These are phyloP conservation scores for Kuschelorhynchus macadamiae DNA, from an alignment of 2,888 invertebrate species.

Conservation along the genomic window DNA sequence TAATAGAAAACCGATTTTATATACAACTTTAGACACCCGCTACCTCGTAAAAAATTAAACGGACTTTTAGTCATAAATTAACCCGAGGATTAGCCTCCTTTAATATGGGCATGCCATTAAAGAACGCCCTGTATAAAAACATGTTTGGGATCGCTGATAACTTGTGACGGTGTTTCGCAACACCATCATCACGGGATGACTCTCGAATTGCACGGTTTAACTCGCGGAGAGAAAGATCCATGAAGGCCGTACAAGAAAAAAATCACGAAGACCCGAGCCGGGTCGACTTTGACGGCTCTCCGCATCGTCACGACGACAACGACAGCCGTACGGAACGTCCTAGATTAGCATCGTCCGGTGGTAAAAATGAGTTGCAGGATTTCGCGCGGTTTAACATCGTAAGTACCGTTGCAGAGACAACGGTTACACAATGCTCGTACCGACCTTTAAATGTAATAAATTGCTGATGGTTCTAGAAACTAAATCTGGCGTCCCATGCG, in stretches of 20 bases:
- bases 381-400: conserved; percentile 15
- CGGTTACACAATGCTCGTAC: too few species aligned
- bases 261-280: conserved; percentile 17
- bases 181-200: conserved; percentile 47
- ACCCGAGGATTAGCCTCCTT: too few species aligned
- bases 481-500: too few species aligned
- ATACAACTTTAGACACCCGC: too few species aligned
- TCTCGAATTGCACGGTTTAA: conserved; percentile 56
- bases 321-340: conserved; percentile 22
- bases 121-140: too few species aligned
- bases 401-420: conserved; percentile 11
- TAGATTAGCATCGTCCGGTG: conserved; percentile 23
- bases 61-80: too few species aligned
- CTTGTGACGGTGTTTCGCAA: conserved; percentile 8
- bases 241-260: conserved; percentile 54
- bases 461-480: too few species aligned
- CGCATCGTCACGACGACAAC: conserved; percentile 22
- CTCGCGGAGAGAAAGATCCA: conserved; percentile 47
- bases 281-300: conserved; percentile 25
- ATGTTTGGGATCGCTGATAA: too few species aligned
- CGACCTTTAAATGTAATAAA: too few species aligned
- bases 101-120: too few species aligned
- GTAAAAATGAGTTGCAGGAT: conserved; percentile 21
- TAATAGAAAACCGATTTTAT: too few species aligned
- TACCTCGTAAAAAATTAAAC: too few species aligned